Evolutionary conservation across 2,113 vertebrate species (phyloP).

Genomic region (Tringa solitaria): DNA sequence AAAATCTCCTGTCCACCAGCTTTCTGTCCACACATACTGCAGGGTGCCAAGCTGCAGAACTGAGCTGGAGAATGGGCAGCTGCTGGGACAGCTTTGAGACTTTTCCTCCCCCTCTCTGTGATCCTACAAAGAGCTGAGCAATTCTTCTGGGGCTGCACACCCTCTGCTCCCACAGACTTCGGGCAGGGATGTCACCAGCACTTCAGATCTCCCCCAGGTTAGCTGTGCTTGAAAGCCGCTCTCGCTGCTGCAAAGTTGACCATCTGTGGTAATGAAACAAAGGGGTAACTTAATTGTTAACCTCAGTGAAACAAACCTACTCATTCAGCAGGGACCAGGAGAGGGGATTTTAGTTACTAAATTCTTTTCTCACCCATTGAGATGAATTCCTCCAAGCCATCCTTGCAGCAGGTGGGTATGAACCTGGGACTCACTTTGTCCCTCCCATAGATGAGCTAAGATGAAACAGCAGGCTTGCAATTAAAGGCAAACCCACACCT

Average conservation of each 20-base stretch:
- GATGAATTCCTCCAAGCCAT: neutral
- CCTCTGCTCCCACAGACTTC: neutral
- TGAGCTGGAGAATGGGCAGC: neutral
- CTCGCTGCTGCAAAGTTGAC: neutral
- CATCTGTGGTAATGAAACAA: neutral
- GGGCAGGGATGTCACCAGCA: neutral
- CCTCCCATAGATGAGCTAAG: neutral
- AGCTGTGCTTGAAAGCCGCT: neutral
- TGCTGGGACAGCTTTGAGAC: neutral
- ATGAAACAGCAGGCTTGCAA: neutral
- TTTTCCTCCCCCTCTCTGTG: rapidly evolving
- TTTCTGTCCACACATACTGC: neutral
- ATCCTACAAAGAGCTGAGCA: neutral
- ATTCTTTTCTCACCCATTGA: neutral
- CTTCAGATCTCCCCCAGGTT: neutral
- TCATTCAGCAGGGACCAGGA: neutral
- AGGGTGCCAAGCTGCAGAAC: neutral
- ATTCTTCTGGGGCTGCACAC: neutral
- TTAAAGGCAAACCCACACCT: neutral
- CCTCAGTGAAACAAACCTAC: neutral
- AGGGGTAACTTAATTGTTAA: neutral
- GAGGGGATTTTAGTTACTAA: neutral
- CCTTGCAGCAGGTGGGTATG: neutral
- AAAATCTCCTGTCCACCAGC: neutral
- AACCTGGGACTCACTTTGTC: neutral